phyloP scores from a whole-genome alignment of 2,113 vertebrate species.

The Eonycteris spelaea region DNA sequence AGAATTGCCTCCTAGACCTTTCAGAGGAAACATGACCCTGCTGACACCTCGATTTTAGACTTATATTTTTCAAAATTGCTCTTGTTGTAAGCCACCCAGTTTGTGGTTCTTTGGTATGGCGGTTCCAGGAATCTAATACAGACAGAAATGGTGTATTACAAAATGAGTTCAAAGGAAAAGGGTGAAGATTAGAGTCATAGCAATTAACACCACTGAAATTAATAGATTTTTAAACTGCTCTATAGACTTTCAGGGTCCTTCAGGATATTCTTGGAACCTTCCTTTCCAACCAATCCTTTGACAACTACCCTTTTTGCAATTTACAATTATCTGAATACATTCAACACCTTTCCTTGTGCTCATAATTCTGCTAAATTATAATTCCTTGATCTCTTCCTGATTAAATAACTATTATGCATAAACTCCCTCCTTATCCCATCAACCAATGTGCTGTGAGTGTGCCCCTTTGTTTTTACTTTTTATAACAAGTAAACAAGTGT shows the following conservation, averaged over 20 bases:
- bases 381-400: neutral
- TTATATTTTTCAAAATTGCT: neutral
- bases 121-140: neutral
- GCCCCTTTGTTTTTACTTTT: neutral
- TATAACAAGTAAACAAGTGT: neutral
- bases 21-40: rapidly evolving
- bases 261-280: neutral
- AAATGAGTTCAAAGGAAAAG: neutral
- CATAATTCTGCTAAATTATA: neutral
- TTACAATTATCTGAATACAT: neutral
- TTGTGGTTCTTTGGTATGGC: neutral
- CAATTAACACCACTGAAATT: neutral
- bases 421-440: neutral
- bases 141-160: neutral
- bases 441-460: neutral
- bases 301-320: neutral
- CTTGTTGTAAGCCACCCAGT: neutral
- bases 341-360: neutral
- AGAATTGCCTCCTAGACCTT: neutral
- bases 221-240: neutral
- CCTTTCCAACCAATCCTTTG: neutral
- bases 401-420: neutral
- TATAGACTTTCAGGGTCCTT: neutral
- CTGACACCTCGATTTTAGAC: neutral
- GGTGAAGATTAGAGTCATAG: neutral